Base-by-base conservation (phyloP, 2,888 invertebrate genomes). In the Onchidella celtica region DNA sequence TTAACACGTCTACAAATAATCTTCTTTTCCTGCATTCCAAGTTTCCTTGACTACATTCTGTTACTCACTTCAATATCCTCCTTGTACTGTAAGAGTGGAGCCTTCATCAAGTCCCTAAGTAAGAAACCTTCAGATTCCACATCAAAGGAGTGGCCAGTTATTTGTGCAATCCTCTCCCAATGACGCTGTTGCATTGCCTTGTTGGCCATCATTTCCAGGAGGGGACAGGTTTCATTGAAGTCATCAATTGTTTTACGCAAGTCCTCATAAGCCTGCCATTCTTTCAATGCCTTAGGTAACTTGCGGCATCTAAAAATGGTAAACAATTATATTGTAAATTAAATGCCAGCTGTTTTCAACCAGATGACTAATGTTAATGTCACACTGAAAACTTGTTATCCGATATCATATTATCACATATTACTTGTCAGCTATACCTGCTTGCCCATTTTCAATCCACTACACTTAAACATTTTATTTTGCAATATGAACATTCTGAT, bases 201-300 rank as follows among this genome's bases (percentile, higher is more conserved):
- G 93, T 99, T 98, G 1, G 97, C 96, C 98, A 99, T 99, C 89
- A 99, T 94, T 93, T 99, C 99, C 85, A 99, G 94, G 36, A 99
- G 94, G 0, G 98, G 98, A 91, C 98, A 98, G 96, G 98, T 98
- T 92, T 99, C 99, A 93, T 98, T 98, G 93, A 99, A 99, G 92
- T 99, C 98, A 91, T 99, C 98, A 84, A 99, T 98, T 0, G 98
- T 99, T 92, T 98, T 97, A 93, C 98, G 98, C 70, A 99, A 94
- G 0, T 98, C 98, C 92, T 97, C 97, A 94, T 98, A 99, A 0
- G 99, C 99, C 2, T 98, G 98, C 98, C 99, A 99, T 92, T 99
- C 98, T 88, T 95, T 95, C 83, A 95, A 90, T 17, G 97, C 98
- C 93, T 98, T 98, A 0, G 98, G 98, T 70, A 99, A 94, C 93